Percentiles rank a stretch among this genome's conserved stretches.
Conservation (phyloP, 2,888 invertebrate species). For the Mimas tiliae region DNA sequence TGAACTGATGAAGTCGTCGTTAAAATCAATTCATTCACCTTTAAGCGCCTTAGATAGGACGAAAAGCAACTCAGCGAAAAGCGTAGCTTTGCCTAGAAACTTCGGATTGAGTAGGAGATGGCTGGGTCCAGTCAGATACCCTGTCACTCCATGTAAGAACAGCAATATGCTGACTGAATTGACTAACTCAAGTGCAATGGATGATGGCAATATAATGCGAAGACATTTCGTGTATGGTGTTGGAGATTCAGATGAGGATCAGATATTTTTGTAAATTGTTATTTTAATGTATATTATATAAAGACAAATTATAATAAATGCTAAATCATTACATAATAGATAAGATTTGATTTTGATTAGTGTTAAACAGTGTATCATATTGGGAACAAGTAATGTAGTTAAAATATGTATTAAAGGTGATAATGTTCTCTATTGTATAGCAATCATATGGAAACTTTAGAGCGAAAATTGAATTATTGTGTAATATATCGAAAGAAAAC, state of each 20-base stretch:
- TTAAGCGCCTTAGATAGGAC: slow-evolving; percentile 70
- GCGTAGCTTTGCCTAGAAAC: slow-evolving; percentile 84
- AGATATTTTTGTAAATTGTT: slow-evolving; percentile 85
- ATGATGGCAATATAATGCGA: slow-evolving; percentile 67
- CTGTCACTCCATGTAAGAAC: slow-evolving; percentile 87
- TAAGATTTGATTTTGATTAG: background rate
- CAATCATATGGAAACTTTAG: too few species aligned
- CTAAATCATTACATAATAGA: slow-evolving; percentile 24
- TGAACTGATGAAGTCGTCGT: slow-evolving; percentile 63
- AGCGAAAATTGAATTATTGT: too few species aligned
- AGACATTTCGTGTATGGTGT: slow-evolving; percentile 80
- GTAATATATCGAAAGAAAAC: too few species aligned
- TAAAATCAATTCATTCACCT: slow-evolving; percentile 75
- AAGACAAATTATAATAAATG: slow-evolving; percentile 45
- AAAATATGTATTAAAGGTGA: too few species aligned
- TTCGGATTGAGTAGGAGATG: slow-evolving; percentile 85
- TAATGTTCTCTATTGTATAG: too few species aligned
- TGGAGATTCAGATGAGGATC: slow-evolving; percentile 86
- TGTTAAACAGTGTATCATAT: background rate
- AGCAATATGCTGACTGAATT: slow-evolving; percentile 51
- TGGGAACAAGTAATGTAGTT: too few species aligned
- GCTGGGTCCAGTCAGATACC: slow-evolving; percentile 87
- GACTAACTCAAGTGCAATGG: slow-evolving; percentile 56
- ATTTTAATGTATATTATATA: slow-evolving; percentile 41
- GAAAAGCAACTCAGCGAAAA: slow-evolving; percentile 65